Evolutionary conservation across 2,797 vertebrate genomes (phyloP).

Genomic region (Remorina albescens): DNA sequence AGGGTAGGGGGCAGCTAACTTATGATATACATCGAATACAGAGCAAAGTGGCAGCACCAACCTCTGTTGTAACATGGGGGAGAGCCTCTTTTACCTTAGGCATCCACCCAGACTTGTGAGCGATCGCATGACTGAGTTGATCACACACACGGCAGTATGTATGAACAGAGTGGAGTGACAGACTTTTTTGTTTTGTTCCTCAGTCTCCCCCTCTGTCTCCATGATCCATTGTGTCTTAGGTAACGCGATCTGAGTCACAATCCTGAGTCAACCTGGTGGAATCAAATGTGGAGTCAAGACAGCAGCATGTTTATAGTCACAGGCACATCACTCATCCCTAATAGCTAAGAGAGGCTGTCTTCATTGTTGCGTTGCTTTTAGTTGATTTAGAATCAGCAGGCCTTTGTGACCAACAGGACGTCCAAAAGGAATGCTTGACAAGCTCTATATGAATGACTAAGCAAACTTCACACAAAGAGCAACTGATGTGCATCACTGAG

Average conservation of each 20-base stretch:
- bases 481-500: constrained; percentile 26
- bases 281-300: constrained; percentile 88
- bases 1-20: constrained; percentile 69
- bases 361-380: constrained; percentile 12
- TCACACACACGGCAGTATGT: constrained; percentile 79
- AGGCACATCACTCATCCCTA: constrained; percentile 76
- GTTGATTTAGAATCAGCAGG: constrained; percentile 29
- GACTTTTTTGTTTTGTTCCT: constrained; percentile 82
- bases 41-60: constrained; percentile 78
- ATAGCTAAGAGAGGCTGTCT: constrained; percentile 59
- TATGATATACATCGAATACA: constrained; percentile 79
- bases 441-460: constrained; percentile 35
- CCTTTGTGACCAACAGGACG: constrained; percentile 33
- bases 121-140: constrained; percentile 79
- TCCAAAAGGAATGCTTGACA: constrained; percentile 33
- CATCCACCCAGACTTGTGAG: constrained; percentile 84
- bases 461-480: constrained; percentile 35
- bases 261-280: constrained; percentile 88
- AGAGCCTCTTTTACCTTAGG: constrained; percentile 87
- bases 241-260: constrained; percentile 84
- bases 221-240: constrained; percentile 82
- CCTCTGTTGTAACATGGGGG: constrained; percentile 74
- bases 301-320: constrained; percentile 83
- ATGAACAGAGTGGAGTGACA: constrained; percentile 80
- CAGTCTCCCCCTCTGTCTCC: constrained; percentile 76